These are phyloP conservation scores for Ariolimax columbianus DNA, from an alignment of 2,888 invertebrate genomes.

Conservation along the genomic window DNA sequence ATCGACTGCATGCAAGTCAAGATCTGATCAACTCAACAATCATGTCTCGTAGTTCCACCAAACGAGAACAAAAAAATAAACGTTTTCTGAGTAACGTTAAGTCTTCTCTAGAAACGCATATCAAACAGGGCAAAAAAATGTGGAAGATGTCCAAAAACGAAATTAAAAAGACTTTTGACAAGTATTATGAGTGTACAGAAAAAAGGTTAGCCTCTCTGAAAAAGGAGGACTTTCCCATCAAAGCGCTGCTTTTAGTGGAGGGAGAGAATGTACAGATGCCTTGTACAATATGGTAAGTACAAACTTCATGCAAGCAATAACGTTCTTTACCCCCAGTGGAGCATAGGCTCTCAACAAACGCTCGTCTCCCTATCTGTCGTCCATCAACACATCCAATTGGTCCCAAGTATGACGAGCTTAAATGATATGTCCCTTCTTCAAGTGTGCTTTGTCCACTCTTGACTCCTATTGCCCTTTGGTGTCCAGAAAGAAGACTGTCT, in stretches of 20 bases:
- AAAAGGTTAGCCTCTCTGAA: conserved; percentile 21
- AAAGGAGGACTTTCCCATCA: conserved; percentile 56
- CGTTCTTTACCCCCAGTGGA: no score
- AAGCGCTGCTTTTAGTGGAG: conserved; percentile 63
- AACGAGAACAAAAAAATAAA: background rate
- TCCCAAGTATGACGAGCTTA: no score
- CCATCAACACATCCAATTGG: no score
- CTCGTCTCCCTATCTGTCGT: no score
- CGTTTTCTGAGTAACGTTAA: conserved; percentile 37
- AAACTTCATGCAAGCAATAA: no score
- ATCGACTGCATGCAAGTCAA: background rate
- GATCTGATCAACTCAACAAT: background rate
- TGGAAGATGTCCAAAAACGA: conserved; percentile 59
- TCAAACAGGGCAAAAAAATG: background rate
- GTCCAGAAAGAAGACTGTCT: no score
- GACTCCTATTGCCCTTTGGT: no score
- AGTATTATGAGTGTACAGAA: conserved; percentile 64
- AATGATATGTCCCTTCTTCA: no score
- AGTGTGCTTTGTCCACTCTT: no score
- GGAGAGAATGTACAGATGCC: conserved; percentile 65
- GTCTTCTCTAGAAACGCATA: background rate
- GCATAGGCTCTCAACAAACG: no score
- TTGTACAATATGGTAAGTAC: conserved; percentile 61
- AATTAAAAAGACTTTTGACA: conserved; percentile 57
- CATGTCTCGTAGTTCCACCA: background rate